phyloP scores from a whole-genome alignment of 2,888 invertebrate genomes.

The Geotrupes spiniger region DNA sequence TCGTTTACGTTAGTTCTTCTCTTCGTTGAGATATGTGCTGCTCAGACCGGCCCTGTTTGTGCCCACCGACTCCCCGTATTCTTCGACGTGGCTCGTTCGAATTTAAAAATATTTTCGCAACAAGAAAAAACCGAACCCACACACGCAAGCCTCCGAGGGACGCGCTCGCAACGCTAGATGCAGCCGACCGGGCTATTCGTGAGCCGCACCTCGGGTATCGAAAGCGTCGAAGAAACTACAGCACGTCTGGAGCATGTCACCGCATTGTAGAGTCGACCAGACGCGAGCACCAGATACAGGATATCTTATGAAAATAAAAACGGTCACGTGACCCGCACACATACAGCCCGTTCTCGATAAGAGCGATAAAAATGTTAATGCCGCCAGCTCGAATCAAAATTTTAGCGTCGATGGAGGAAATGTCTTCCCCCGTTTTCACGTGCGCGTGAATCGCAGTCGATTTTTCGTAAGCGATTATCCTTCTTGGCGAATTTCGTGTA shows the following conservation, averaged over 20 bases:
- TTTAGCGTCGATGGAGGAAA: background rate
- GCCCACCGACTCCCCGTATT: background rate
- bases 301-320: conserved; percentile 42
- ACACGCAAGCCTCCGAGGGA: conserved; percentile 30
- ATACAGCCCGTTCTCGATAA: conserved; percentile 22
- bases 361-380: conserved; percentile 14
- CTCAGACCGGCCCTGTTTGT: too few species aligned
- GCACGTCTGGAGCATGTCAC: conserved; percentile 14
- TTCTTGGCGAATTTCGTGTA: too few species aligned
- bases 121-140: conserved; percentile 32
- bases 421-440: too few species aligned
- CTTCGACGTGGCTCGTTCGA: conserved; percentile 10
- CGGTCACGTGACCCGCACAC: conserved; percentile 37
- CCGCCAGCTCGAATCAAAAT: background rate
- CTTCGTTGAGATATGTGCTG: background rate
- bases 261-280: conserved; percentile 17
- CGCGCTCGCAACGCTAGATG: conserved; percentile 13
- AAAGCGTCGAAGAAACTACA: background rate
- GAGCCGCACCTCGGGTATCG: too few species aligned
- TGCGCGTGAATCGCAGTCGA: too few species aligned
- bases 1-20: background rate
- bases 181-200: conserved; percentile 2
- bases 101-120: conserved; percentile 37
- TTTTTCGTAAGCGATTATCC: too few species aligned
- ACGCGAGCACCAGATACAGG: conserved; percentile 35